A percentile compares a stretch with the other conserved stretches of the same genome.
These are phyloP conservation scores for Parnassius orleans DNA, from an alignment of 2,888 invertebrate genomes.

Conservation along the genomic window DNA sequence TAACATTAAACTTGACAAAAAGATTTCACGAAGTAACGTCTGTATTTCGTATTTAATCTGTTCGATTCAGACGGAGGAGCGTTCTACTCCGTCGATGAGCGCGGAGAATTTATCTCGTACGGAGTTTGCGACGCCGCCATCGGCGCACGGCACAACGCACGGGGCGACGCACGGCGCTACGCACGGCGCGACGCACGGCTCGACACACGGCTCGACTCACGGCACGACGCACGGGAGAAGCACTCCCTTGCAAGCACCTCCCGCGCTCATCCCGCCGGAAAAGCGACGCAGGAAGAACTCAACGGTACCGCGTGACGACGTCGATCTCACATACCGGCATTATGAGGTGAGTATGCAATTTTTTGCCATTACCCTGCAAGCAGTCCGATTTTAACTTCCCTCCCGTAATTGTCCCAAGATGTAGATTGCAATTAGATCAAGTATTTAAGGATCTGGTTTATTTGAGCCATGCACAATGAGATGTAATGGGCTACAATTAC, in stretches of 20 bases:
- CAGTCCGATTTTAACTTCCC: no score
- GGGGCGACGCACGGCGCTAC: constrained; percentile 45
- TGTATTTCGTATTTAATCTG: neutral
- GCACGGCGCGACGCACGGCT: constrained; percentile 52
- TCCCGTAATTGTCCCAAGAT: no score
- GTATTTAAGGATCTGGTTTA: no score
- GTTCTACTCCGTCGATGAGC: constrained; percentile 71
- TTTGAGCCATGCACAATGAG: no score
- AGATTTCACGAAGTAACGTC: no score
- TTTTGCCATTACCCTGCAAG: no score
- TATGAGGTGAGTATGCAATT: constrained; percentile 54
- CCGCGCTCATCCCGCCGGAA: constrained; percentile 53
- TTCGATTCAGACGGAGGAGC: constrained; percentile 64
- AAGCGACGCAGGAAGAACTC: constrained; percentile 76
- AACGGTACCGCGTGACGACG: constrained; percentile 61
- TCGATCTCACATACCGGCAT: constrained; percentile 64
- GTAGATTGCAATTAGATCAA: no score
- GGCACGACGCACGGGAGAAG: constrained; percentile 52
- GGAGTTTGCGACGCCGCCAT: constrained; percentile 69
- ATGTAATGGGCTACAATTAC: no score
- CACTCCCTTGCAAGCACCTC: constrained; percentile 39
- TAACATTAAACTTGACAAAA: no score
- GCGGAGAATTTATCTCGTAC: constrained; percentile 73
- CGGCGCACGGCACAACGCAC: constrained; percentile 59
- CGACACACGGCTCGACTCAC: constrained; percentile 57